A percentile compares a stretch with the other conserved stretches of the same genome.
phyloP scores from a whole-genome alignment of 1,140 invertebrate genomes.

The Orchesella cincta region DNA sequence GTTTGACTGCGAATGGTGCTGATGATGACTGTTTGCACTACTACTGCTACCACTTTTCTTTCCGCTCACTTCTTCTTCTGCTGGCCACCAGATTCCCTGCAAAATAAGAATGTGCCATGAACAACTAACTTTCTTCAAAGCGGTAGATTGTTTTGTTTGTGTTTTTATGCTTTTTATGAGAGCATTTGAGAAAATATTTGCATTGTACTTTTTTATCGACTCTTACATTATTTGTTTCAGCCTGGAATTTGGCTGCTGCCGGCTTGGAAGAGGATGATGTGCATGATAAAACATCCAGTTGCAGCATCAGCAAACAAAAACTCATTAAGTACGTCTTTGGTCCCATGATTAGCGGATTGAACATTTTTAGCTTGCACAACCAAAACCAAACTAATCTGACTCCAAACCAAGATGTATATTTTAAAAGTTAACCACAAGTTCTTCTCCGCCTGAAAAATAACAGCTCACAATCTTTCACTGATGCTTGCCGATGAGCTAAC shows the following conservation, averaged over 20 bases:
- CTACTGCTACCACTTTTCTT: not conserved
- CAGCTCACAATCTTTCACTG: not conserved
- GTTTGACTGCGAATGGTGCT: not conserved
- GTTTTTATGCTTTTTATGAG: not conserved
- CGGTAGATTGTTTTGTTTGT: not conserved
- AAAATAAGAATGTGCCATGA: no score
- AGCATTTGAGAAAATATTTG: not conserved
- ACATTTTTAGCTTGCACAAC: not conserved
- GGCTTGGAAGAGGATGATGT: not conserved
- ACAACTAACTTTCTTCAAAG: not conserved
- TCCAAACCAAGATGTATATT: no score
- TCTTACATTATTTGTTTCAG: slow-evolving; percentile 12
- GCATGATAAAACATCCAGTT: not conserved
- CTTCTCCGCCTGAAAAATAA: not conserved
- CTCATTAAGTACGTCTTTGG: slow-evolving; percentile 24
- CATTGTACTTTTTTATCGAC: not conserved
- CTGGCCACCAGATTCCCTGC: slow-evolving; percentile 20
- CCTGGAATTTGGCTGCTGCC: slow-evolving; percentile 5
- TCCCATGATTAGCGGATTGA: slow-evolving; percentile 21
- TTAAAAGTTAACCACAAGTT: no score
- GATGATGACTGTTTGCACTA: not conserved
- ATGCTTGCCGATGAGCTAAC: no score
- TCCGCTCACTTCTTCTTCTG: not conserved
- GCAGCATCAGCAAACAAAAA: slow-evolving; percentile 6
- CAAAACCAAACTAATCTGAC: not conserved